Base-by-base conservation (phyloP, 2,797 vertebrate genomes). In the Limosa lapponica region DNA sequence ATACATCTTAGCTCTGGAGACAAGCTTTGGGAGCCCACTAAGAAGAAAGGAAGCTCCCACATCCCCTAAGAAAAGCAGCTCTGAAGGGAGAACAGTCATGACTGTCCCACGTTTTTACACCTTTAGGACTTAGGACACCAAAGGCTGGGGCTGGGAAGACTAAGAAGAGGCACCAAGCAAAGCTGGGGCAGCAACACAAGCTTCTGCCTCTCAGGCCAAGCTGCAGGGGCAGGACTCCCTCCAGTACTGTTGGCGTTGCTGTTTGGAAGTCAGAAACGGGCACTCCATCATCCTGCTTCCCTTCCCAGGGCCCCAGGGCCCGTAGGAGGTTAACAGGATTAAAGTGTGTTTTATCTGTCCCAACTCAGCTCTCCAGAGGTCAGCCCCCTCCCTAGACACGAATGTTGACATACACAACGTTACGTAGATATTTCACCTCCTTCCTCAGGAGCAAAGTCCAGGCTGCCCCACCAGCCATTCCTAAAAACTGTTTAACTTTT, bases 401-500 rank as follows among this genome's bases (percentile, higher is more conserved):
- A 72, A 73, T 90, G 54, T 96, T 96, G 89, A 92, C 73, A 78
- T 25, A 79, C 37, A 16, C 25, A 65, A 28, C 7, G 23, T 87
- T 82, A 88, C 1, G 0, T n/a, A 86, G 44, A 28, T 14, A 32
- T 73, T 90, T 89, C 65, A 91, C 34, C 52, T 88, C 37, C 64
- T 66, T 84, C n/a, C 78, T 84, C 64, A 36, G 73, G 84, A 92
- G 16, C 89, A 74, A 96, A 97, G 96, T 96, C 64, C 96, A 54
- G 70, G 18, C 28, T 59, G 48, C 27, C 28, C 37, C 65, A 41
- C 8, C 32, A 77, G 43, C 27, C 43, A 13, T 91, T 83, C 22
- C 83, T 65, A 81, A 85, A 85, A 94, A 22, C 69, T 81, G 12
- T 75, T 91, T 87, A 91, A 87, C 46, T 81, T 86, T 79, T 70